phyloP scores from a whole-genome alignment of 2,888 invertebrate species.

The Drosophila trichaetosa region DNA sequence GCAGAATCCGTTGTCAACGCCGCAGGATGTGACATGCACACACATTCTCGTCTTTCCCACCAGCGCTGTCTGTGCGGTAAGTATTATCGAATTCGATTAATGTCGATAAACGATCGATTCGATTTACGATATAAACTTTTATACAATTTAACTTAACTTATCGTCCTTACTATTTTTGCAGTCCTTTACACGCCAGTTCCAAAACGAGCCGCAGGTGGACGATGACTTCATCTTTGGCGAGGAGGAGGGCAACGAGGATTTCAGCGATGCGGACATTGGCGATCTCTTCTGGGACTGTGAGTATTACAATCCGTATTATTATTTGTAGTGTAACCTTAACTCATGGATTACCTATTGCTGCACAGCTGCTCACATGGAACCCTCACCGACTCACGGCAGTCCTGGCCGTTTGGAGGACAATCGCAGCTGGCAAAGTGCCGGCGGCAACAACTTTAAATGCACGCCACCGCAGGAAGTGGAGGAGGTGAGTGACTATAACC shows the following conservation, averaged over 20 bases:
- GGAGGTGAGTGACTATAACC: conserved; percentile 73
- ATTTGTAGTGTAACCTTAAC: background rate
- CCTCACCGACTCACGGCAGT: conserved; percentile 86
- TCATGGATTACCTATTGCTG: conserved; percentile 3
- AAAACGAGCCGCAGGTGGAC: conserved; percentile 86
- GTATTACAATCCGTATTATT: conserved; percentile 32
- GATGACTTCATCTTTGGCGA: conserved; percentile 87
- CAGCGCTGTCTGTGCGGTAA: conserved; percentile 95
- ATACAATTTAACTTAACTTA: background rate
- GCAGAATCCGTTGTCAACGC: conserved; percentile 96
- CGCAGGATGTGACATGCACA: conserved; percentile 97
- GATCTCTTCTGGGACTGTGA: conserved; percentile 90
- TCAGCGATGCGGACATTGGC: conserved; percentile 85
- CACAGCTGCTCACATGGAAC: conserved; percentile 86
- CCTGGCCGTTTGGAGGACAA: conserved; percentile 86
- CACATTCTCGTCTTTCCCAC: conserved; percentile 99
- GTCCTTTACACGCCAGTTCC: conserved; percentile 83
- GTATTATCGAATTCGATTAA: conserved; percentile 15
- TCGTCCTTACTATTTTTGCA: conserved; percentile 29
- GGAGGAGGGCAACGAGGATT: conserved; percentile 85
- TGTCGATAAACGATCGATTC: background rate
- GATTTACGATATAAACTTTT: background rate
- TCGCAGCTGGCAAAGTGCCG: conserved; percentile 85
- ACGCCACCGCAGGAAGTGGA: conserved; percentile 84
- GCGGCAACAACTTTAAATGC: conserved; percentile 85